phyloP scores from a whole-genome alignment of 2,888 invertebrate genomes.

The Idaea dimidiata region DNA sequence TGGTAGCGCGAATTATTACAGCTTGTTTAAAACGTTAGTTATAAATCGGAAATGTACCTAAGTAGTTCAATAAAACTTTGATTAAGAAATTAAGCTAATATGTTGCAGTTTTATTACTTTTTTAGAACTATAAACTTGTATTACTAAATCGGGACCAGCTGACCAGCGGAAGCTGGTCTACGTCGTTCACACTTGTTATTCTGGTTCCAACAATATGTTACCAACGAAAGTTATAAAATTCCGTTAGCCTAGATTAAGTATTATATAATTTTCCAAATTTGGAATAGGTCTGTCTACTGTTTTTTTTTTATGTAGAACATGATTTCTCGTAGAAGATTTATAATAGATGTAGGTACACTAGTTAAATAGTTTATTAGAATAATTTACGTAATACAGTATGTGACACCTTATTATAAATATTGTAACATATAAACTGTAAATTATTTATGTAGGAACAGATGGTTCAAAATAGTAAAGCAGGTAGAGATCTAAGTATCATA shows the following conservation, averaged over 20 bases:
- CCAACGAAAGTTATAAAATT: constrained; percentile 25
- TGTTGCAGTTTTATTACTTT: not conserved
- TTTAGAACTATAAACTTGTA: not conserved
- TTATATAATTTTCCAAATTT: constrained; percentile 23
- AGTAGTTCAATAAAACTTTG: not conserved
- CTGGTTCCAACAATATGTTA: constrained; percentile 22
- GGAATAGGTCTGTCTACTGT: constrained; percentile 21
- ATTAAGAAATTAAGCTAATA: not conserved
- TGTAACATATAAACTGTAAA: too few species aligned
- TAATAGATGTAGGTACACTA: not conserved
- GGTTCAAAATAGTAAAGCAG: too few species aligned
- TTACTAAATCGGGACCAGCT: not conserved
- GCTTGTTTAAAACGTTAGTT: too few species aligned
- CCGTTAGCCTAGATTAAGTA: constrained; percentile 22
- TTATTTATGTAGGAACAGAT: too few species aligned
- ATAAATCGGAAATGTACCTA: too few species aligned
- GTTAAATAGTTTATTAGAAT: not conserved
- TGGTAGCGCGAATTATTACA: too few species aligned
- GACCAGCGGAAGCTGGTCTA: not conserved
- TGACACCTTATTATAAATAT: too few species aligned
- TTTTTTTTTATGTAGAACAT: constrained; percentile 18
- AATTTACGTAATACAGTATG: not conserved
- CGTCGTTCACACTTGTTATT: constrained; percentile 11
- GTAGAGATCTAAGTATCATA: too few species aligned
- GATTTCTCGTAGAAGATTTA: constrained; percentile 10